Conservation (phyloP, 2,113 vertebrate species). For the Cercopithecus mona region DNA sequence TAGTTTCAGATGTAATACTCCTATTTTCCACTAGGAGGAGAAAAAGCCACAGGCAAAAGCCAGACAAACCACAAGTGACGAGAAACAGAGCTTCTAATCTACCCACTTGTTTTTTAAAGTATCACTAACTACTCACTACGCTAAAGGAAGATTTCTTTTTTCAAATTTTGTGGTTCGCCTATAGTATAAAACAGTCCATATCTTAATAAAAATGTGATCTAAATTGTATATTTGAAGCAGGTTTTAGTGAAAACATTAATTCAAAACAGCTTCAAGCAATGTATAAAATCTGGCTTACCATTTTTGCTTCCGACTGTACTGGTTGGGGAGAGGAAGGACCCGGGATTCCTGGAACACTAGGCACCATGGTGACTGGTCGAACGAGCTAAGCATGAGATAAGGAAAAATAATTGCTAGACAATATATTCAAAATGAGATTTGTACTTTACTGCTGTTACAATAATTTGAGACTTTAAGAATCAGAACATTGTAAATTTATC, state of each 20-base stretch:
- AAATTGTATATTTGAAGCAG: background rate
- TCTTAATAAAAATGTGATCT: constrained; percentile 39
- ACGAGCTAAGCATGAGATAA: constrained; percentile 91
- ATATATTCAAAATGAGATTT: constrained; percentile 71
- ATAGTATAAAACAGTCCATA: background rate
- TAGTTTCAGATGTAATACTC: constrained; percentile 42
- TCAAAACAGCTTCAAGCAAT: constrained; percentile 33
- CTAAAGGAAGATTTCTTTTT: background rate
- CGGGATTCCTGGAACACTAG: constrained; percentile 98
- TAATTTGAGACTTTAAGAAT: constrained; percentile 41
- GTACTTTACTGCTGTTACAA: constrained; percentile 70
- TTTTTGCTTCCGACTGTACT: constrained; percentile 98
- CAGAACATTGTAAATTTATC: constrained; percentile 25
- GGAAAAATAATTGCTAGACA: constrained; percentile 65
- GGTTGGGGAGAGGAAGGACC: constrained; percentile 97
- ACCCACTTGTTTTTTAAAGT: constrained; percentile 48
- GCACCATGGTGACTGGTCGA: constrained; percentile 99
- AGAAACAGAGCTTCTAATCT: background rate
- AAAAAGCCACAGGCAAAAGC: constrained; percentile 14
- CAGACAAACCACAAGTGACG: background rate
- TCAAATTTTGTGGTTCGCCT: background rate
- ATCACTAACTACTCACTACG: background rate
- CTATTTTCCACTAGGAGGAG: constrained; percentile 40
- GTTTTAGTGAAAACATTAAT: constrained; percentile 22
- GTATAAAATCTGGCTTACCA: constrained; percentile 88